Evolutionary conservation across 2,797 vertebrate species (phyloP).

Genomic region (Malurus splendens): DNA sequence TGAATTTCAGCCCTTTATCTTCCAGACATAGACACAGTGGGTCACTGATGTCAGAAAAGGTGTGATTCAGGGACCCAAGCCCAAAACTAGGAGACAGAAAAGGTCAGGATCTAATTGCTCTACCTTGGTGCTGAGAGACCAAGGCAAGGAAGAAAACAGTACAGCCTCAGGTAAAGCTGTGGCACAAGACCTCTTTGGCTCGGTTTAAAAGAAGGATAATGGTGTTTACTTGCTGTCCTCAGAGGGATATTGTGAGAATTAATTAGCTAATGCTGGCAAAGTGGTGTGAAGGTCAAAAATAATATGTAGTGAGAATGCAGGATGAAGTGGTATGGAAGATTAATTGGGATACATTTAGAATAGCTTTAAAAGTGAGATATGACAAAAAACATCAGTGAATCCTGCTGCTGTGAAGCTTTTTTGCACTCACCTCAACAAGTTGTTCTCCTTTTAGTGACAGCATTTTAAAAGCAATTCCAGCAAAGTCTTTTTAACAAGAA

Average conservation of each 20-base stretch:
- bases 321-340: background rate
- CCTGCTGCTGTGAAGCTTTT: background rate
- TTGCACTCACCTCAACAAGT: background rate
- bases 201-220: background rate
- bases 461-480: background rate
- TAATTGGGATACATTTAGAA: background rate
- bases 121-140: background rate
- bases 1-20: background rate
- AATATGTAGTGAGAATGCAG: background rate
- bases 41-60: background rate
- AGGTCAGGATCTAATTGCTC: conserved; percentile 17
- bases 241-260: background rate
- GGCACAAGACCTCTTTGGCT: background rate
- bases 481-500: background rate
- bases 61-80: background rate
- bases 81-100: background rate
- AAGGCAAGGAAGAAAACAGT: background rate
- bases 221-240: background rate
- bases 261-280: background rate
- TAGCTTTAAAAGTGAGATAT: background rate
- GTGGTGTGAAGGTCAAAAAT: conserved; percentile 11
- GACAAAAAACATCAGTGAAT: background rate
- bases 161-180: background rate
- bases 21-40: background rate
- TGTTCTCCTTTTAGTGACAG: background rate